Percentiles rank a stretch among this genome's conserved stretches.
These are phyloP conservation scores for Luidia sarsii DNA, from an alignment of 53 echinoderm and acorn worm genomes.

Conservation along the genomic window DNA sequence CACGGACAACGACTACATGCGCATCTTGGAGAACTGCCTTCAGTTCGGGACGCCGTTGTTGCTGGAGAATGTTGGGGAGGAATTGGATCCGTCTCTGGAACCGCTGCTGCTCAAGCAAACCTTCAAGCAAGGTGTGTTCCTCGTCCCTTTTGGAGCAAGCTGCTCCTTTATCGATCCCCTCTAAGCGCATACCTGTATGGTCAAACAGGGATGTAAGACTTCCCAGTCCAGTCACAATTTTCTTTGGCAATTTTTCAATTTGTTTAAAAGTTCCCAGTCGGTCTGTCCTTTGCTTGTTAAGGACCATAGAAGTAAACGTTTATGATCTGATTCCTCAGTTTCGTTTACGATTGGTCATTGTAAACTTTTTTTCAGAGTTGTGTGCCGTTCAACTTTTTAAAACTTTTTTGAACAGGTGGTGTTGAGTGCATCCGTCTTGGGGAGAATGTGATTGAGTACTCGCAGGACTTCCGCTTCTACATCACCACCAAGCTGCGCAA, in stretches of 20 bases:
- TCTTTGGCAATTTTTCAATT: no score
- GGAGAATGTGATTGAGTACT: conserved; percentile 94
- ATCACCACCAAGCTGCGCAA: conserved; percentile 99
- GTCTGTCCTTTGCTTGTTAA: no score
- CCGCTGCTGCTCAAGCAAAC: conserved; percentile 95
- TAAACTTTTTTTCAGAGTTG: no score
- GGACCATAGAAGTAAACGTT: no score
- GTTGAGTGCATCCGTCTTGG: conserved; percentile 97
- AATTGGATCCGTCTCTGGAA: conserved; percentile 95
- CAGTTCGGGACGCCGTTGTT: conserved; percentile 96
- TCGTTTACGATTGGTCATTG: no score
- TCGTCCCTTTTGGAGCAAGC: neutral
- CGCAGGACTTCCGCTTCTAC: conserved; percentile 96
- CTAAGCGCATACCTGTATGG: no score
- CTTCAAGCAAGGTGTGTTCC: conserved; percentile 92
- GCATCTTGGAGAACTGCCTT: conserved; percentile 98
- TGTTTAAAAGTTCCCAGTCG: no score
- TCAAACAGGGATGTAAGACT: no score
- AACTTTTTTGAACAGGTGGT: conserved; percentile 75
- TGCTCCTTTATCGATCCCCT: no score
- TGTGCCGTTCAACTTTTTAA: no score
- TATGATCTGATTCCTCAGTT: no score
- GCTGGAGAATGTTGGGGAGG: conserved; percentile 95
- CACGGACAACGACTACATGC: conserved; percentile 98
- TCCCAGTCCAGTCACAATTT: no score